These are phyloP conservation scores for Pocillopora verrucosa DNA, from an alignment of 64 coral and sea anemone species.

Conservation along the genomic window DNA sequence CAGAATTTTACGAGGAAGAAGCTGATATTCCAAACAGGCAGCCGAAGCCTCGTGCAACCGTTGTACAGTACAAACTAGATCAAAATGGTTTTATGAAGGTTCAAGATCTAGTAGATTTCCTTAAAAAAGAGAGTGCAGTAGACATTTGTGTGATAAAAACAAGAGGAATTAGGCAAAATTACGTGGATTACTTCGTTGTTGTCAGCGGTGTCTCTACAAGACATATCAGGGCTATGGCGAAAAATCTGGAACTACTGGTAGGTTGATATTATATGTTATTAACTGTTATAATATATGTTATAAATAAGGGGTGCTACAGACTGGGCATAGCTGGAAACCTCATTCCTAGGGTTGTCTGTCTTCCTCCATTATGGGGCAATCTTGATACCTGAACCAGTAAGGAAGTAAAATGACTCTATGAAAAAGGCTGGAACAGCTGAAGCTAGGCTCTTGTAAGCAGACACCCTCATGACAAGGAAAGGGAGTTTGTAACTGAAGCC, in stretches of 20 bases:
- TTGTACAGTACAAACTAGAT: conserved; percentile 30
- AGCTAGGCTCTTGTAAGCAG: no score
- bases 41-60: not conserved
- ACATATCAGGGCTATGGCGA: conserved; percentile 94
- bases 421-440: no score
- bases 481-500: no score
- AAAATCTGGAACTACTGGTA: conserved; percentile 89
- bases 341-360: no score
- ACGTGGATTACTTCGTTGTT: conserved; percentile 97
- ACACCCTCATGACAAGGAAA: no score
- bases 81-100: conserved; percentile 68
- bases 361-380: no score
- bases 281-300: not conserved
- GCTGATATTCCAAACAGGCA: not conserved
- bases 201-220: conserved; percentile 83
- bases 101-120: conserved; percentile 70
- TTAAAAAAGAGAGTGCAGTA: conserved; percentile 68
- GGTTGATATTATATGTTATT: not conserved
- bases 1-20: not conserved
- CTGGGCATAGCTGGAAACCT: not conserved
- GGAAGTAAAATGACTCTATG: no score
- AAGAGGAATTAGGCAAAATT: conserved; percentile 64
- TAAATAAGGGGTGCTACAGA: not conserved
- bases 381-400: no score
- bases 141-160: conserved; percentile 92